Percentiles rank a stretch among this genome's conserved stretches.
Evolutionary conservation across 2,797 vertebrate genomes (phyloP).

Genomic region (Neomorphus geoffroyi): DNA sequence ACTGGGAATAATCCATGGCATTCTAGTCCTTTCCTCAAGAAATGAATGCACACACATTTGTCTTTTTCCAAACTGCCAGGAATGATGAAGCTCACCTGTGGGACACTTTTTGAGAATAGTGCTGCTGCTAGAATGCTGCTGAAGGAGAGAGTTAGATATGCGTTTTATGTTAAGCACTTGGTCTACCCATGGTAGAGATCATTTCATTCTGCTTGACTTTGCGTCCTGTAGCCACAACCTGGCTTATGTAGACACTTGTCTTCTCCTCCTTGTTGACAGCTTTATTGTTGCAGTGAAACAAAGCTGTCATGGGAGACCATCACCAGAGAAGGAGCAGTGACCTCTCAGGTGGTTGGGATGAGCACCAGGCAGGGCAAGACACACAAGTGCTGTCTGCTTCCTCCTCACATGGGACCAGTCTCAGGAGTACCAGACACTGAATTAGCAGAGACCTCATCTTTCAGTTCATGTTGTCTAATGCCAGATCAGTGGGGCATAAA

Average conservation of each 20-base stretch:
- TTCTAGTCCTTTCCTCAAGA: not conserved
- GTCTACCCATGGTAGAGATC: not conserved
- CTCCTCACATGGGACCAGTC: not conserved
- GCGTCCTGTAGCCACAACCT: not conserved
- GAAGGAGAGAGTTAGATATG: not conserved
- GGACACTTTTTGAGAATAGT: not conserved
- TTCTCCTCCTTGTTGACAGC: not conserved
- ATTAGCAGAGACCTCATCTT: slow-evolving; percentile 67
- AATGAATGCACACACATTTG: not conserved
- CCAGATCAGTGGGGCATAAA: slow-evolving; percentile 69
- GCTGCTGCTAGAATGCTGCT: not conserved
- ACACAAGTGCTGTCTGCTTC: not conserved
- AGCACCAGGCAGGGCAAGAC: not conserved
- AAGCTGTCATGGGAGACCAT: not conserved
- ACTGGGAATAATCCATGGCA: not conserved
- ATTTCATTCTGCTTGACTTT: not conserved
- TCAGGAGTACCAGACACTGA: slow-evolving; percentile 3
- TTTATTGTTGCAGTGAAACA: not conserved
- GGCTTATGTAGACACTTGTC: not conserved
- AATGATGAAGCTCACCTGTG: not conserved
- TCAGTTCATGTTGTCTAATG: slow-evolving; percentile 66
- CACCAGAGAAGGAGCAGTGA: not conserved
- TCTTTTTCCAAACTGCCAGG: not conserved
- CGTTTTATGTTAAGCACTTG: not conserved
- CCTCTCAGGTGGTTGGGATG: not conserved